Conservation (phyloP, 1,140 invertebrate genomes). For the Cherax destructor region DNA sequence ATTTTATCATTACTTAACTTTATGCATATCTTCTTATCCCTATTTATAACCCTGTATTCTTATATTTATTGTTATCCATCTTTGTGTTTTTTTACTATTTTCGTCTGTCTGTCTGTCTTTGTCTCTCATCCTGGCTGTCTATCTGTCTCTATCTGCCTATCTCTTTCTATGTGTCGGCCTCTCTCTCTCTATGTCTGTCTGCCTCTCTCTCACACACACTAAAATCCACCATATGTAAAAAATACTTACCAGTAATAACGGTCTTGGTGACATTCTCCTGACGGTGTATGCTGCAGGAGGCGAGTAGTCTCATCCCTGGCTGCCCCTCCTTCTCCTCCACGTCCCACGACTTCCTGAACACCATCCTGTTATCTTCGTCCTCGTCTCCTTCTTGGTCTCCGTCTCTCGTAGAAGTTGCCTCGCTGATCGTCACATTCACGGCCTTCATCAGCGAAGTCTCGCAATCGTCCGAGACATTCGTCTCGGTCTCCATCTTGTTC, state of each 20-base stretch:
- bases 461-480: not conserved
- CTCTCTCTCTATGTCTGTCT: no score
- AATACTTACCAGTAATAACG: constrained; percentile 44
- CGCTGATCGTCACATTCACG: constrained; percentile 29
- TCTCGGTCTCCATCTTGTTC: constrained; percentile 12
- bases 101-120: no score
- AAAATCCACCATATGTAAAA: no score
- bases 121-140: no score
- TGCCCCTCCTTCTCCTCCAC: constrained; percentile 2
- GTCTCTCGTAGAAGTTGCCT: not conserved
- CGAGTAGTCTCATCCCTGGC: constrained; percentile 14
- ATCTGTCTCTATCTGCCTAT: no score
- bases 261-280: constrained; percentile 48
- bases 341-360: constrained; percentile 15
- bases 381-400: not conserved
- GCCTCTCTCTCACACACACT: no score
- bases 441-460: constrained; percentile 29
- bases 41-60: no score
- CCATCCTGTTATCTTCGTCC: not conserved
- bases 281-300: constrained; percentile 48
- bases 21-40: no score
- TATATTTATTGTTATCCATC: no score
- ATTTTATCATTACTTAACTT: no score
- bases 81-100: no score
- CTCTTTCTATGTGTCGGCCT: no score